Base-by-base conservation (phyloP, 2,888 invertebrate genomes). In the Sylvicola cinctus region DNA sequence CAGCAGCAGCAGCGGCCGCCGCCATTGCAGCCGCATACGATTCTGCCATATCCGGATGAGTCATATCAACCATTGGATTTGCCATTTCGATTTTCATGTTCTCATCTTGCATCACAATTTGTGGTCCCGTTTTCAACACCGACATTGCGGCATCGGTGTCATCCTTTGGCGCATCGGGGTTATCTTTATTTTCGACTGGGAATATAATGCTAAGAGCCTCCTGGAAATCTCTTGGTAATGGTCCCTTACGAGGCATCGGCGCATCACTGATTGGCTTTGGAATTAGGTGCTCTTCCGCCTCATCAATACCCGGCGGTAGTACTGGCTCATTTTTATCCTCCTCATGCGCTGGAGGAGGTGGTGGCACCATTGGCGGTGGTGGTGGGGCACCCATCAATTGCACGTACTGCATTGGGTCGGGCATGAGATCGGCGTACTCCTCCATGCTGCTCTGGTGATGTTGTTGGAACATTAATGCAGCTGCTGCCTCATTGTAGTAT, bases 181-280 rank as follows among this genome's bases (percentile, higher is more conserved):
- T n/a, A 11, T 31, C 31, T 16, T 14, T 31, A 3, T 5, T 31
- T n/a, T 31, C 16, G 14, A 4, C 15, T 2, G 69, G 68, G 42
- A 69, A 70, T 37, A 70, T 65, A 11, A 69, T 66, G 39, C 68
- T 63, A 4, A 70, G 49, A 2, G 70, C 69, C 42, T 67, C 68
- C 42, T 68, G 65, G 14, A 70, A 54, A 47, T 70, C 70, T 43
- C 65, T 61, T 1, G 69, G 69, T 15, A 70, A 45, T 16, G 62
- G 62, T 29, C 59, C 60, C 28, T 60, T 60, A 2, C 58, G 51
- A 6, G 61, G 54, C 5, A 56, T 45, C 15, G 59, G 56, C 8
- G 55, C 60, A 16, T 53, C 51, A 2, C 51, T 56, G 33, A 63
- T 60, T 3, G 61, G 58, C 34, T 58, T 58, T 1, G 60, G 52